phyloP scores from a whole-genome alignment of 2,797 vertebrate genomes.

The Mycteria americana region DNA sequence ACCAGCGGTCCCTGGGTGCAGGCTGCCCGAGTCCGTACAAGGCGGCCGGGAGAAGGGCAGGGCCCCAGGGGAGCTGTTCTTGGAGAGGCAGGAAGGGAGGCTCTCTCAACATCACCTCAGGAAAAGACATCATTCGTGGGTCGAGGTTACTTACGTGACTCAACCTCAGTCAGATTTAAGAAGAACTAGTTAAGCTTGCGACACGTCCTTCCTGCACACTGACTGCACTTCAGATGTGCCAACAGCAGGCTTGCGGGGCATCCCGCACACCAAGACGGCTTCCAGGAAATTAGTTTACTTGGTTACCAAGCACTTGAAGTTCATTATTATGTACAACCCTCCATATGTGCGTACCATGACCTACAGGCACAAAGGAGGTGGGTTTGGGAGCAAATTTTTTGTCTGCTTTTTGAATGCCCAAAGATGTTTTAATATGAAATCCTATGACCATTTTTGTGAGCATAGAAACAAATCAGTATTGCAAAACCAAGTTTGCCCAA shows the following conservation, averaged over 20 bases:
- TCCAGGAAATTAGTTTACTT: not conserved
- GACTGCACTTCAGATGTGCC: not conserved
- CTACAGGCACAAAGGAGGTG: not conserved
- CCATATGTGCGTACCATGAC: rapidly evolving
- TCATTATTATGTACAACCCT: rapidly evolving
- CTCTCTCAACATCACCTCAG: rapidly evolving
- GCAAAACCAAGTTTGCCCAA: not conserved
- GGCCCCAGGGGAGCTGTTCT: rapidly evolving
- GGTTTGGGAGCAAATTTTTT: rapidly evolving
- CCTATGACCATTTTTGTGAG: not conserved
- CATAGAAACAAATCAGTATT: not conserved
- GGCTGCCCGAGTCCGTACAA: too few relatives aligned
- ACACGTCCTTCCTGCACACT: not conserved
- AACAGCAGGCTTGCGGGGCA: not conserved
- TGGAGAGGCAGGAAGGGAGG: not conserved
- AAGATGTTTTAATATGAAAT: not conserved
- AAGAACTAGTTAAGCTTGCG: not conserved
- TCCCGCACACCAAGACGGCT: rapidly evolving
- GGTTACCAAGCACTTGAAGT: rapidly evolving
- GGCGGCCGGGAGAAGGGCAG: not conserved
- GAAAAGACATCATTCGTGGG: not conserved
- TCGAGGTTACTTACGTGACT: not conserved
- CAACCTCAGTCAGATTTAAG: not conserved
- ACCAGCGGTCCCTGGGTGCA: not conserved
- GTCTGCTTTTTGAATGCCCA: not conserved